Evolutionary conservation across 2,888 invertebrate species (phyloP), one percentile per base, ranked within the genome.

Genomic region (Melinaea marsaeus): DNA sequence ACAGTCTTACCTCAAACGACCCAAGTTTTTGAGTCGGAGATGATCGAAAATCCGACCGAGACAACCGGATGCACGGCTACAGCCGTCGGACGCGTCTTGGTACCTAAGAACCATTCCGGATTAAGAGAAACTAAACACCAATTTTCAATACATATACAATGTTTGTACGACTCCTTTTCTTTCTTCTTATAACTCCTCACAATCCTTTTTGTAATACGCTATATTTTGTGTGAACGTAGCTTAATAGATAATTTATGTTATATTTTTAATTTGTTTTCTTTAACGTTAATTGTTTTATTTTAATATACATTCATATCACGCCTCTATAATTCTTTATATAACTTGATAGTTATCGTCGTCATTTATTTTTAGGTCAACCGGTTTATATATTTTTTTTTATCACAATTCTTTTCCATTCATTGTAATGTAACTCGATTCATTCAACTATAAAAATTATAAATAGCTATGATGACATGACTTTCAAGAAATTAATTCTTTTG

Each of bases 21-120:
- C 85, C 86, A 88, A 78, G 85, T 86, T 88, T 89, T 88, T 88
- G 88, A 88, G 81, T 73, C 86, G 88, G 74, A 88, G 88, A 70
- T 84, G 87, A 80, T 83, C 83, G 88, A 86, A 77, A 77, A 88
- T 83, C 71, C 87, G 86, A 84, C 81, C 85, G 79, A 89, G 83
- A 86, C 86, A 88, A 86, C 85, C 79, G 76, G 85, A 77, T 67
- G 84, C 82, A 79, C 84, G 85, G 84, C 83, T 84, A 76, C 88
- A 86, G 83, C 86, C 85, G 84, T 88, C 88, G 68, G 87, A 83
- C 70, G 86, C 84, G 76, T 85, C 85, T 74, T 86, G 89, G 77
- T 86, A 89, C 89, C 89, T 89, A 89, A 79, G 87, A 79, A 87
- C 82, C 85, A 88, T 81, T 77, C 85, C 86, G 87, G 75, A 83